Base-by-base conservation (phyloP, 2,113 vertebrate genomes). In the Passer domesticus region DNA sequence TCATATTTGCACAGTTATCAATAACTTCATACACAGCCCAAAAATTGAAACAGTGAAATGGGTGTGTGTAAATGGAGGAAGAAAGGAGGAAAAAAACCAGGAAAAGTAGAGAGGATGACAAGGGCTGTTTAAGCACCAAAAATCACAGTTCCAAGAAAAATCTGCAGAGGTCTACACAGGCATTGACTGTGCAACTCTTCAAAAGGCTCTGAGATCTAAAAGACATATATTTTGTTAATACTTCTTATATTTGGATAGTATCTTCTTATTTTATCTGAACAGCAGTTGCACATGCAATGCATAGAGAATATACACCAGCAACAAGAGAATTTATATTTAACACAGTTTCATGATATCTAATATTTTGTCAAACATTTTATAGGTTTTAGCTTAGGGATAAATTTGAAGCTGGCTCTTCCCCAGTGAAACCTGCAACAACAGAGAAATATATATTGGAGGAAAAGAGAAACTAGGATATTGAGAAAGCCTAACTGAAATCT, bases 341-440 rank as follows among this genome's bases (percentile, higher is more conserved):
- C 94, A 93, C 64, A 83, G 88, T 97, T 97, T 95, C 81, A 94
- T 89, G 73, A 89, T 96, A 94, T 44, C 83, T 97, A 97, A 97
- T 96, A 97, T 97, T 97, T 97, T 94, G 90, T 97, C 97, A 96
- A 96, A 96, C 89, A 97, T 96, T 97, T 97, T 88, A 95, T 92
- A 90, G 60, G 81, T 96, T 98, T 97, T 98, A 98, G 86, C 95
- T 98, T 93, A 96, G 86, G 95, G 95, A 98, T 97, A 97, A 97
- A 98, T 97, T 95, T 94, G 67, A 97, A 97, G 93, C 93, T 96
- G 83, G 53, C 93, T 95, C 96, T 97, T 97, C 97, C 94, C 95
- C 68, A 28, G 90, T 92, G 96, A 97, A 97, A 82, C 76, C 75
- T 95, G 63, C 67, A 97, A 97, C 94, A 97, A 96, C 88, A 95